A percentile compares a stretch with the other conserved stretches of the same genome.
These are phyloP conservation scores for Onthophagus taurus DNA, from an alignment of 1,140 invertebrate genomes.

Conservation along the genomic window DNA sequence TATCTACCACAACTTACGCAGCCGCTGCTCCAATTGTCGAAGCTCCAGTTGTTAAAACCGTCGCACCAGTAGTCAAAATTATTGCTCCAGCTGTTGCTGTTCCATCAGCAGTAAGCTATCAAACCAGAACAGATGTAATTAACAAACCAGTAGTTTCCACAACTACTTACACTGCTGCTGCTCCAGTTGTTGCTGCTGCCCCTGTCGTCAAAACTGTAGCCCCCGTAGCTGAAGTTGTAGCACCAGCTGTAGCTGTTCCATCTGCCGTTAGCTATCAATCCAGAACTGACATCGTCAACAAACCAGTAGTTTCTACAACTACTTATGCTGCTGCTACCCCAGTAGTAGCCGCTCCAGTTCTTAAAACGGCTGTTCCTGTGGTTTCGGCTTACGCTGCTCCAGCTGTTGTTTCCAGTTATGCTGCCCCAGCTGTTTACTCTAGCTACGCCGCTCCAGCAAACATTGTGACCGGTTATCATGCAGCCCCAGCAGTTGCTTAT, in stretches of 20 bases:
- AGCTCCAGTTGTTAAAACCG: conserved; percentile 1
- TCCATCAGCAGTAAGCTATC: conserved; percentile 18
- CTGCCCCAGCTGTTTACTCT: conserved; percentile 2
- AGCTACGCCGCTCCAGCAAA: neutral
- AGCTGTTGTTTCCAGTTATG: conserved; percentile 1
- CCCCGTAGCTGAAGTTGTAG: conserved; percentile 12
- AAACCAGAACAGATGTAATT: conserved; percentile 5
- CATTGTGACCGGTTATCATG: neutral
- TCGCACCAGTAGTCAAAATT: conserved; percentile 3
- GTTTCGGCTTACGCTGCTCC: conserved; percentile 13
- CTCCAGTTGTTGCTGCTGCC: conserved; percentile 16
- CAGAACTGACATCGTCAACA: conserved; percentile 18
- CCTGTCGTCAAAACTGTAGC: conserved; percentile 12
- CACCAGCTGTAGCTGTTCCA: conserved; percentile 14
- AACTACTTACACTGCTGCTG: conserved; percentile 10
- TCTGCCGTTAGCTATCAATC: conserved; percentile 20
- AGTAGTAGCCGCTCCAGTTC: neutral
- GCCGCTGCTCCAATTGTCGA: conserved; percentile 15
- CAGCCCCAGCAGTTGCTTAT: neutral
- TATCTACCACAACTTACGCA: conserved; percentile 17
- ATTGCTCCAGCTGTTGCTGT: neutral
- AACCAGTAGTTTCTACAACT: conserved; percentile 12
- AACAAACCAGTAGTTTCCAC: conserved; percentile 12
- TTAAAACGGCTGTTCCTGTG: neutral
- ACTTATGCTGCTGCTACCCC: conserved; percentile 17